These are phyloP conservation scores for Sandelia bainsii DNA, from an alignment of 2,797 vertebrate species.

Conservation along the genomic window DNA sequence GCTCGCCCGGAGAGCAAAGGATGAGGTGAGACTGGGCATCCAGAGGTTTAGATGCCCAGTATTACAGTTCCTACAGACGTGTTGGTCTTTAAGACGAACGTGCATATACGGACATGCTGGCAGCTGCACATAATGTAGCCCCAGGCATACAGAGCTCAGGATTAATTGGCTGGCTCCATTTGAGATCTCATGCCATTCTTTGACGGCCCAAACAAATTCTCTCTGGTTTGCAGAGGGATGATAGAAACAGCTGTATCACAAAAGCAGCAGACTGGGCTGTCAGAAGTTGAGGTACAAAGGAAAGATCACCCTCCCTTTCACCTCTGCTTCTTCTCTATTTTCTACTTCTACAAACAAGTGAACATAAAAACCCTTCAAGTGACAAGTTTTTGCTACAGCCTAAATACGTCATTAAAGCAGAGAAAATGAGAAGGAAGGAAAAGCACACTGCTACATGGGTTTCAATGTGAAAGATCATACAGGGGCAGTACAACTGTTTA, in stretches of 20 bases:
- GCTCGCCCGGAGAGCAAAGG: neutral
- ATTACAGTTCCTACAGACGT: constrained; percentile 5
- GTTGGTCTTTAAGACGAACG: constrained; percentile 6
- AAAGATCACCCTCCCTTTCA: neutral
- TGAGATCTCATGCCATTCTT: constrained; percentile 38
- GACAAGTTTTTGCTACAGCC: constrained; percentile 22
- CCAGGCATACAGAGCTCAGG: constrained; percentile 17
- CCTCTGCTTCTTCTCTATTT: constrained; percentile 2
- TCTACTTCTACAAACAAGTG: constrained; percentile 20
- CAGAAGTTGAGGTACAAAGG: constrained; percentile 30
- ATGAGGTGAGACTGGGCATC: constrained; percentile 8
- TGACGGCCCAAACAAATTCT: constrained; percentile 40
- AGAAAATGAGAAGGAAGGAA: constrained; percentile 17
- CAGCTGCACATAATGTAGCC: constrained; percentile 26
- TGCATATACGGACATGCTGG: constrained; percentile 21
- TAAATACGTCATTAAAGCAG: constrained; percentile 45
- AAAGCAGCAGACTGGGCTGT: constrained; percentile 29
- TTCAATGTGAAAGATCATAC: constrained; percentile 49
- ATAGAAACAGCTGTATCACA: constrained; percentile 34
- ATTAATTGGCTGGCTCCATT: constrained; percentile 13
- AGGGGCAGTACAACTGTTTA: constrained; percentile 40
- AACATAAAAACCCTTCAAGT: constrained; percentile 29
- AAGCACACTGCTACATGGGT: constrained; percentile 27
- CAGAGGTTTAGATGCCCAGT: constrained; percentile 17
- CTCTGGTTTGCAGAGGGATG: constrained; percentile 20